phyloP scores from a whole-genome alignment of 2,888 invertebrate species.

The Eudasyphora cyanicolor region DNA sequence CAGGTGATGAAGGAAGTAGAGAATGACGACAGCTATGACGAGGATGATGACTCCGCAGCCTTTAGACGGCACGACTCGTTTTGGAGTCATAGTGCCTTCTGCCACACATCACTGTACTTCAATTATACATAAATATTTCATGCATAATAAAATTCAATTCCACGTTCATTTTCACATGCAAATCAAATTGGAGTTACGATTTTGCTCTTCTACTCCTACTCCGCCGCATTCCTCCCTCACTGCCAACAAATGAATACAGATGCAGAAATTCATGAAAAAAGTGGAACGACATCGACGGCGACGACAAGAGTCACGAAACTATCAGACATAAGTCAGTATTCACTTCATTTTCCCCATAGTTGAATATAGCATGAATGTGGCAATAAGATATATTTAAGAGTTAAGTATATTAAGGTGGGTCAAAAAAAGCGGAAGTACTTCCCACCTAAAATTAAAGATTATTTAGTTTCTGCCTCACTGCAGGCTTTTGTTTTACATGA shows the following conservation, averaged over 20 bases:
- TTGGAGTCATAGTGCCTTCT: neutral
- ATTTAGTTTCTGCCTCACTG: too few species aligned
- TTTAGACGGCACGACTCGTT: neutral
- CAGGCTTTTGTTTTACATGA: too few species aligned
- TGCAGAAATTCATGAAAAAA: neutral
- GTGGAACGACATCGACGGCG: neutral
- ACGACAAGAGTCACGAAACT: neutral
- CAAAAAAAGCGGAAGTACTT: too few species aligned
- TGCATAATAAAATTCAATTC: slow-evolving; percentile 27
- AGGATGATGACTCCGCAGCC: neutral
- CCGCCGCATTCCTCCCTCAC: neutral
- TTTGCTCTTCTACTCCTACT: neutral
- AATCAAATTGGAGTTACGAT: neutral
- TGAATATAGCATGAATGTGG: neutral
- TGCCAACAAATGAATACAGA: neutral
- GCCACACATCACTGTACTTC: neutral
- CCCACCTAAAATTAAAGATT: too few species aligned
- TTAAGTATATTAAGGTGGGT: too few species aligned
- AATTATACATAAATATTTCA: slow-evolving; percentile 23
- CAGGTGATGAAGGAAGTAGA: too few species aligned
- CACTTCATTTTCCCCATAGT: neutral
- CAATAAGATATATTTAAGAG: too few species aligned
- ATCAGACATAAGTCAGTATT: neutral
- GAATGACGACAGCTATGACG: neutral
- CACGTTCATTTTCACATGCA: slow-evolving; percentile 9